Evolutionary conservation across 2,113 vertebrate species (phyloP).

Genomic region (Grallaria varia): DNA sequence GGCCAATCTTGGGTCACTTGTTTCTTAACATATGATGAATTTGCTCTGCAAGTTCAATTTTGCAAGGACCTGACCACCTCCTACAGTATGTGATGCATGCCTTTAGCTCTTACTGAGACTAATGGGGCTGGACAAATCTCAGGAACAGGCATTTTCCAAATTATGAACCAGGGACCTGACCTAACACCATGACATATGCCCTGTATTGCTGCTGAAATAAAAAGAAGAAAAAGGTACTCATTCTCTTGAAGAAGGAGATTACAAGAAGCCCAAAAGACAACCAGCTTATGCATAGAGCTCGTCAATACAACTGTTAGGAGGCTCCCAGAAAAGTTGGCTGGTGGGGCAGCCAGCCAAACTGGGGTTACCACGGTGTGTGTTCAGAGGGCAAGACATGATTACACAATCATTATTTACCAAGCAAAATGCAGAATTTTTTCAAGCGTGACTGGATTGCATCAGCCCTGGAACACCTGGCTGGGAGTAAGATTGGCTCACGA

Average conservation of each 20-base stretch:
- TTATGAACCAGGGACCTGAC: background rate
- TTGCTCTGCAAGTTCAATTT: background rate
- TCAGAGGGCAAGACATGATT: background rate
- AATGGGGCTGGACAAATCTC: background rate
- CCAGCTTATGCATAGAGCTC: background rate
- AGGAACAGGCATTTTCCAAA: background rate
- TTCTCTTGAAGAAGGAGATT: background rate
- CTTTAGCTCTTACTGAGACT: background rate
- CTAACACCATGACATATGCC: background rate
- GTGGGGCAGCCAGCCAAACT: background rate
- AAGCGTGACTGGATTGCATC: background rate
- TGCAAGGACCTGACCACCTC: background rate
- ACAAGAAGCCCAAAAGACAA: background rate
- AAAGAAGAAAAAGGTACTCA: background rate
- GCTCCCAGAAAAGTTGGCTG: background rate
- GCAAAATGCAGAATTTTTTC: background rate
- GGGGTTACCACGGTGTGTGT: background rate
- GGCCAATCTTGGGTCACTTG: slow-evolving; percentile 12
- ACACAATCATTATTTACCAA: background rate
- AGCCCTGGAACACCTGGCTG: background rate
- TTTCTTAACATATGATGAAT: slow-evolving; percentile 8
- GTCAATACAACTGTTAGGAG: background rate
- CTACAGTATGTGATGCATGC: background rate
- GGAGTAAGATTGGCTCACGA: background rate
- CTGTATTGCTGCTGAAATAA: background rate